Evolutionary conservation across 2,888 invertebrate species (phyloP).

Genomic region (Autographa pulchrina): DNA sequence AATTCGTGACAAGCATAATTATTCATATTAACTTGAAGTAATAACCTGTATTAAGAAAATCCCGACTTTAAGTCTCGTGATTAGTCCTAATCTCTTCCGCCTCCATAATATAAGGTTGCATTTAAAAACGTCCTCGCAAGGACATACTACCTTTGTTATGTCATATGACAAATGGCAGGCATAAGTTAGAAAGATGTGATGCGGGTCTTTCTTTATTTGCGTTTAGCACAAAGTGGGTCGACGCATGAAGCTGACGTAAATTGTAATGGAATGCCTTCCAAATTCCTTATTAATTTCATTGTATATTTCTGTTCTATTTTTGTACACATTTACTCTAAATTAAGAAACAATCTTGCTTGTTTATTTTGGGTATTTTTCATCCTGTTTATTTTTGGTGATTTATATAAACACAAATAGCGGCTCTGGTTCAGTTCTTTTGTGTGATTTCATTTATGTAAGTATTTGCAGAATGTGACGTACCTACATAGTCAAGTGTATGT

Average conservation of each 20-base stretch:
- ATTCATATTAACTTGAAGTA: too few species aligned
- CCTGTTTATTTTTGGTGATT: background rate
- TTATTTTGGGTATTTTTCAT: background rate
- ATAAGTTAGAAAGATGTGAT: conserved; percentile 69
- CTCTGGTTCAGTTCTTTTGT: background rate
- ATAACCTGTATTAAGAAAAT: too few species aligned
- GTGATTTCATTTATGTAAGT: background rate
- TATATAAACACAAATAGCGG: background rate
- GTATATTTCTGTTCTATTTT: conserved; percentile 11
- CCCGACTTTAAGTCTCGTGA: background rate
- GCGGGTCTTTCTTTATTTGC: conserved; percentile 71
- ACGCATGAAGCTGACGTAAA: conserved; percentile 58
- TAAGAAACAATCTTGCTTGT: background rate
- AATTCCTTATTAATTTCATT: conserved; percentile 40
- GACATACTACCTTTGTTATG: conserved; percentile 64
- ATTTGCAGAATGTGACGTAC: too few species aligned
- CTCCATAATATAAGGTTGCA: conserved; percentile 19
- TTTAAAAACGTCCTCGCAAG: conserved; percentile 30
- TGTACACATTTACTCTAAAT: background rate
- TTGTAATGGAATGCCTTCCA: conserved; percentile 53
- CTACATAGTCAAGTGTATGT: too few species aligned
- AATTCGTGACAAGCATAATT: too few species aligned
- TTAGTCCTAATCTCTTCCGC: conserved; percentile 5
- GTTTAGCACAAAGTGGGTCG: conserved; percentile 61
- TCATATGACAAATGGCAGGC: conserved; percentile 73